Conservation (phyloP, 2,888 invertebrate genomes). For the Druceiella hillmani region DNA sequence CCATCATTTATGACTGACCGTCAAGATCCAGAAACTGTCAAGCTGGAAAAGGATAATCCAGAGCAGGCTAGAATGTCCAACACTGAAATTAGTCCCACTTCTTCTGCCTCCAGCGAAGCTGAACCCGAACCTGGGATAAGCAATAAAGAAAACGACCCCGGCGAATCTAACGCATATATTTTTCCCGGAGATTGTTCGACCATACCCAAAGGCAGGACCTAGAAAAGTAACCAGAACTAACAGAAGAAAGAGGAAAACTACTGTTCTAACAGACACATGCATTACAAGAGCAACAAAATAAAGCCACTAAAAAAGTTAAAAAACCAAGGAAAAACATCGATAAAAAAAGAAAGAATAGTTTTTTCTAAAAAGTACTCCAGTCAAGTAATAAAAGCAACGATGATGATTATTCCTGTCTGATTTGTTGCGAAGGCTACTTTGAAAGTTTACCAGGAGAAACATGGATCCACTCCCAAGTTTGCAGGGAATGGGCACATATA, state of each 20-base stretch:
- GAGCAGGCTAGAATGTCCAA: constrained; percentile 18
- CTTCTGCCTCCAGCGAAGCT: constrained; percentile 22
- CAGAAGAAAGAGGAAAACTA: constrained; percentile 21
- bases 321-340: too few species aligned
- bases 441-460: too few species aligned
- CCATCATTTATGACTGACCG: constrained; percentile 25
- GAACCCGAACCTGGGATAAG: constrained; percentile 22
- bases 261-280: constrained; percentile 22
- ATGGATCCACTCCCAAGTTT: too few species aligned
- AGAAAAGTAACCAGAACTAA: constrained; percentile 21
- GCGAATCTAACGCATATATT: constrained; percentile 16
- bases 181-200: constrained; percentile 23
- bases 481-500: too few species aligned
- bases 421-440: constrained; percentile 7
- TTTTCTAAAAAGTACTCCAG: too few species aligned
- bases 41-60: constrained; percentile 17
- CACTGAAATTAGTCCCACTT: constrained; percentile 14
- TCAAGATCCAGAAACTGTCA: constrained; percentile 17
- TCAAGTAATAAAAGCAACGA: too few species aligned
- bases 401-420: constrained; percentile 7
- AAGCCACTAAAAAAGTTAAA: constrained; percentile 11
- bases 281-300: constrained; percentile 9
- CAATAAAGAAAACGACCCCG: constrained; percentile 22
- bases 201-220: constrained; percentile 23
- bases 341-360: too few species aligned